Evolutionary conservation across 2,797 vertebrate species (phyloP).

Genomic region (Chromis chromis): DNA sequence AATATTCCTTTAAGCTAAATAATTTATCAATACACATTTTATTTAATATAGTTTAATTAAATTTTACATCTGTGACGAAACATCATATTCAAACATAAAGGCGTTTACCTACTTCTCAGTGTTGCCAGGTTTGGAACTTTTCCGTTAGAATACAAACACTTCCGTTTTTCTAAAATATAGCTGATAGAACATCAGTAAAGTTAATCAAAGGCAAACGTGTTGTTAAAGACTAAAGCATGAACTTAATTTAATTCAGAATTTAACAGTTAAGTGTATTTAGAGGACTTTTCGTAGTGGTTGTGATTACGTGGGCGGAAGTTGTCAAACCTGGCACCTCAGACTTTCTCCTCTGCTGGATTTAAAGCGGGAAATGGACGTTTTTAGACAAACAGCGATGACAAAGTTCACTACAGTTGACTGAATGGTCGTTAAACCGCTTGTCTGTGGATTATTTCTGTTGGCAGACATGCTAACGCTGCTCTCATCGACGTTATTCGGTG

Average conservation of each 20-base stretch:
- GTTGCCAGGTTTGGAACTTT: constrained; percentile 63
- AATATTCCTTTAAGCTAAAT: accelerated
- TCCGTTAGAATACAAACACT: neutral
- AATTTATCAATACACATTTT: accelerated
- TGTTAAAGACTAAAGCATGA: accelerated
- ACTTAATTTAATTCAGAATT: neutral
- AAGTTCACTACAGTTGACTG: neutral
- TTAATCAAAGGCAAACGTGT: neutral
- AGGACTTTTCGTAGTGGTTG: neutral
- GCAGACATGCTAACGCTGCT: neutral
- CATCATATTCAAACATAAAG: constrained; percentile 57
- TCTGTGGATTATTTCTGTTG: accelerated
- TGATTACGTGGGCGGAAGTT: neutral
- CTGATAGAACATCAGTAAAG: accelerated
- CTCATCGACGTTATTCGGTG: neutral
- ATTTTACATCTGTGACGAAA: constrained; percentile 57
- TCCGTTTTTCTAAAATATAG: neutral
- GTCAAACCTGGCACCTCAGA: constrained; percentile 59
- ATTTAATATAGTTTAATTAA: neutral
- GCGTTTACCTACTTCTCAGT: constrained; percentile 7
- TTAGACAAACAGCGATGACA: neutral
- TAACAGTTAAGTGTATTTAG: neutral
- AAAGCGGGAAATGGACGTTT: constrained; percentile 71
- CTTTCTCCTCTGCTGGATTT: constrained; percentile 39
- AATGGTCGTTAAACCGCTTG: neutral